phyloP scores from a whole-genome alignment of 2,888 invertebrate genomes.

The Xiphydria camelus region DNA sequence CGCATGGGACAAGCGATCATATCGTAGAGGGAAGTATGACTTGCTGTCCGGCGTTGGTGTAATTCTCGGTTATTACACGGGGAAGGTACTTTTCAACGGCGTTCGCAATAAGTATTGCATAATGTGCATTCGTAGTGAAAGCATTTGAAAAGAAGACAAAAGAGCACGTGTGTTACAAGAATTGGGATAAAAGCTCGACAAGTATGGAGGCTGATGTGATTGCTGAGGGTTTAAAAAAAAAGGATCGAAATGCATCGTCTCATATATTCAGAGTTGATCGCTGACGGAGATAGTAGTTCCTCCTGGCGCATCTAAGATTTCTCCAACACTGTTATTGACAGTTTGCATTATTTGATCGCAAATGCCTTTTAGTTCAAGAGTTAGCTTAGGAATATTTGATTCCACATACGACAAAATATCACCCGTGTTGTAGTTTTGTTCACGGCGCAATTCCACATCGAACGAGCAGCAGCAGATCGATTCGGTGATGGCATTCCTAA shows the following conservation, averaged over 20 bases:
- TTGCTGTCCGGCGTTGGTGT: background rate
- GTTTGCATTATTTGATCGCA: too few species aligned
- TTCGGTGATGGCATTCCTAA: too few species aligned
- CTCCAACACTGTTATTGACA: too few species aligned
- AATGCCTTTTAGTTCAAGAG: too few species aligned
- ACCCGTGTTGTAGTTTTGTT: too few species aligned
- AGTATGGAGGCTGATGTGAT: conserved; percentile 22
- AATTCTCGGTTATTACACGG: background rate
- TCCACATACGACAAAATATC: too few species aligned
- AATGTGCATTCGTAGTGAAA: conserved; percentile 14
- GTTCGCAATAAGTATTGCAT: conserved; percentile 23
- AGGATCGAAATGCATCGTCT: conserved; percentile 22
- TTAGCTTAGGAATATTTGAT: too few species aligned
- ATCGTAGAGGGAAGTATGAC: background rate
- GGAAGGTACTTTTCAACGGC: conserved; percentile 19
- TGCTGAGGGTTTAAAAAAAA: conserved; percentile 19
- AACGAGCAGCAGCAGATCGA: too few species aligned
- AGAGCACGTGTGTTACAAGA: conserved; percentile 21
- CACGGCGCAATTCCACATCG: too few species aligned
- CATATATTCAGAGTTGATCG: conserved; percentile 21
- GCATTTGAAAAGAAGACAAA: background rate
- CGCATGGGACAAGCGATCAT: background rate
- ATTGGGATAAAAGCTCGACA: conserved; percentile 20
- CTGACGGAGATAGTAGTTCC: conserved; percentile 43
- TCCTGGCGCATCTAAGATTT: too few species aligned